These are phyloP conservation scores for Astyanax mexicanus DNA, from an alignment of 2,797 vertebrate species.

Conservation along the genomic window DNA sequence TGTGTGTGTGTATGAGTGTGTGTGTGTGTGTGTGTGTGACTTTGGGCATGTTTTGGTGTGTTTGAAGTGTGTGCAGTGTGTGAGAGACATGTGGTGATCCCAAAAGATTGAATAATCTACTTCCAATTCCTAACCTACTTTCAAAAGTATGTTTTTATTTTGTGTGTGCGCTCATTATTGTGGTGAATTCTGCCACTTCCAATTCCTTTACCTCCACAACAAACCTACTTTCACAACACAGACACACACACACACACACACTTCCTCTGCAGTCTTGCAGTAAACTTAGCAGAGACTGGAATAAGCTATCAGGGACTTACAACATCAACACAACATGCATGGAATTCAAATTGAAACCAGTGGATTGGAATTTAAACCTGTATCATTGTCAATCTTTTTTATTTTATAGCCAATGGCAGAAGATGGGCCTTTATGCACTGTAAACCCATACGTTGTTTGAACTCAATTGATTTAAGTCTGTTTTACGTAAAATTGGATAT, in stretches of 20 bases:
- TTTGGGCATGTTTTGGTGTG: constrained; percentile 15
- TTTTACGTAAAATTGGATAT: too few species aligned
- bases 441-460: too few species aligned
- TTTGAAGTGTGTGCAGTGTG: constrained; percentile 2
- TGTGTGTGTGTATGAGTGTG: neutral
- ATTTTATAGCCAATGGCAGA: too few species aligned
- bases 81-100: constrained; percentile 1
- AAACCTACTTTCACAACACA: neutral
- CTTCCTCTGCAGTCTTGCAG: neutral
- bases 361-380: too few species aligned
- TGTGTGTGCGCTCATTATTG: neutral
- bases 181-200: neutral
- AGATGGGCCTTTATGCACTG: too few species aligned
- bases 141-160: neutral
- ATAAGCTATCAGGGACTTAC: too few species aligned
- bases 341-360: too few species aligned
- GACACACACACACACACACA: neutral
- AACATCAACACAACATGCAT: too few species aligned
- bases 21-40: constrained; percentile 4
- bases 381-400: too few species aligned
- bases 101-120: constrained; percentile 7
- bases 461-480: too few species aligned
- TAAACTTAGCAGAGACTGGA: neutral
- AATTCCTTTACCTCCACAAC: neutral
- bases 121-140: constrained; percentile 6